These are phyloP conservation scores for Siniperca knerii DNA, from an alignment of 2,113 vertebrate species.

Conservation along the genomic window DNA sequence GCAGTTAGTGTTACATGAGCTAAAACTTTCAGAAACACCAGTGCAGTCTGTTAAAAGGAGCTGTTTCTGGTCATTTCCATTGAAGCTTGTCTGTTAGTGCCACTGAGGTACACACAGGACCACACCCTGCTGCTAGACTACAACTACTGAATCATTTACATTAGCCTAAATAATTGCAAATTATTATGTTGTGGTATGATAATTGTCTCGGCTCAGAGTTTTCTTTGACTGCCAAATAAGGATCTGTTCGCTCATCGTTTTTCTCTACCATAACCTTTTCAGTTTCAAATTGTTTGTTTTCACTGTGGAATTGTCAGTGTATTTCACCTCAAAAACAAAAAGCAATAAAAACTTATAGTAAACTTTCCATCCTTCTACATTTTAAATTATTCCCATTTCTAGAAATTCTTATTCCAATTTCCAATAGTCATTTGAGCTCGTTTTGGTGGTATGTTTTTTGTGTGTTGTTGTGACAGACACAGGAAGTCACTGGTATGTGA, in stretches of 20 bases:
- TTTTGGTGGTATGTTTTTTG: background rate
- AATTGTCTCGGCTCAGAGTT: background rate
- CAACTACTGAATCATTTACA: conserved; percentile 7
- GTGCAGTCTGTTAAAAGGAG: background rate
- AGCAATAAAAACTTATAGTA: background rate
- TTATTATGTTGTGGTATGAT: background rate
- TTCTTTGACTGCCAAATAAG: background rate
- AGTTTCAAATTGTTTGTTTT: background rate
- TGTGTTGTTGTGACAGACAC: conserved; percentile 35
- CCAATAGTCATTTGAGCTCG: background rate
- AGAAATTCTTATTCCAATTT: background rate
- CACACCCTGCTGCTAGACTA: background rate
- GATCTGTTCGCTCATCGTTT: background rate
- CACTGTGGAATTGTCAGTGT: background rate
- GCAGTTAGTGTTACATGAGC: background rate
- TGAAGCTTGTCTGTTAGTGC: background rate
- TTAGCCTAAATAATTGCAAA: conserved; percentile 1
- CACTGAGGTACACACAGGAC: background rate
- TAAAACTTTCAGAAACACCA: background rate
- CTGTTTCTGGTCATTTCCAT: background rate
- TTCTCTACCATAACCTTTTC: background rate
- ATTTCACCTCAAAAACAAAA: background rate
- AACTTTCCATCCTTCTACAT: background rate
- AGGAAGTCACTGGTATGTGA: conserved; percentile 70
- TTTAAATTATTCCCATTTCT: background rate